Evolutionary conservation across 2,888 invertebrate species (phyloP).

Genomic region (Elysia crispata): DNA sequence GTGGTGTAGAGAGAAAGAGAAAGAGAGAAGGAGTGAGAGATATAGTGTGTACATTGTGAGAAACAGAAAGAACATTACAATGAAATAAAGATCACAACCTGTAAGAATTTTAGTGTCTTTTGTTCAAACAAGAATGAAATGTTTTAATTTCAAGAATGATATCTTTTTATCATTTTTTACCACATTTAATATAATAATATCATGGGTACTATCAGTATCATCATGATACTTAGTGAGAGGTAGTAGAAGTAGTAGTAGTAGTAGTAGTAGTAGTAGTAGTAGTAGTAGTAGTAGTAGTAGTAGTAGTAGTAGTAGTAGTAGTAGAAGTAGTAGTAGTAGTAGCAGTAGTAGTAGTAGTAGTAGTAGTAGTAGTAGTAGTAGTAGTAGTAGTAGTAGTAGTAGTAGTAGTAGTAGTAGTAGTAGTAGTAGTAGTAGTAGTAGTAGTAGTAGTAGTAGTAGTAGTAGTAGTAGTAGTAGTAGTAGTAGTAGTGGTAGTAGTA

Average conservation of each 20-base stretch:
- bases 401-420: neutral
- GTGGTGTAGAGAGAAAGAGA: no score
- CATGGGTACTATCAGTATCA: no score
- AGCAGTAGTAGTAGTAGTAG: neutral
- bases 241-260: conserved; percentile 1
- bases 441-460: neutral
- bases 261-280: conserved; percentile 9
- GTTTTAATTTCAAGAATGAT: no score
- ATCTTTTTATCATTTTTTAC: neutral
- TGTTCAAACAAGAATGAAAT: no score
- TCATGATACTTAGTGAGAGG: no score
- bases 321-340: neutral
- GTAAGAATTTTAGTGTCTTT: no score
- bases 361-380: neutral
- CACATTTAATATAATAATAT: neutral
- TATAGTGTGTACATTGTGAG: no score
- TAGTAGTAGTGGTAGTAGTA: neutral
- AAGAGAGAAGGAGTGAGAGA: no score
- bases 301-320: neutral
- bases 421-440: neutral
- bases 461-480: neutral
- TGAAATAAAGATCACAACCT: no score
- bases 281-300: neutral
- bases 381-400: neutral
- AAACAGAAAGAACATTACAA: no score